These are phyloP conservation scores for Poicephalus gulielmi DNA, from an alignment of 2,113 vertebrate species.

Conservation along the genomic window DNA sequence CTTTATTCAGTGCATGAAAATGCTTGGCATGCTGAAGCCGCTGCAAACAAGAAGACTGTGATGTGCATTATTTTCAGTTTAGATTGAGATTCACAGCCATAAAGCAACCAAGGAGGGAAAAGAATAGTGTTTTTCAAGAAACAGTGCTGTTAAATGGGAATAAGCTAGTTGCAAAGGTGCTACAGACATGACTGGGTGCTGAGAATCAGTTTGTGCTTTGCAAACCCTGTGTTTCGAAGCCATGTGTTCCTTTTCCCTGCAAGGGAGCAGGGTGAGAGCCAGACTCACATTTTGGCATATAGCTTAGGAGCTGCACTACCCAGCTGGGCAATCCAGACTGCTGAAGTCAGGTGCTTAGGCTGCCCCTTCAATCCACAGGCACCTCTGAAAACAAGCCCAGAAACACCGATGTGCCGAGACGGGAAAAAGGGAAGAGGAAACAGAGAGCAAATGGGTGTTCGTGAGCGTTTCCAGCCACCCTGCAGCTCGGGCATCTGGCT, in stretches of 20 bases:
- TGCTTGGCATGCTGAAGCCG: background rate
- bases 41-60: background rate
- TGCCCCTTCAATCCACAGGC: slow-evolving; percentile 14
- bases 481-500: background rate
- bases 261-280: background rate
- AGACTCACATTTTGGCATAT: background rate
- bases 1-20: slow-evolving; percentile 36
- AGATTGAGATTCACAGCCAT: background rate
- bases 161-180: background rate
- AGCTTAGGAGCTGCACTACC: background rate
- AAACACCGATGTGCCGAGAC: background rate
- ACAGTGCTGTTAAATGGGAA: background rate
- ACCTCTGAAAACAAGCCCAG: slow-evolving; percentile 5
- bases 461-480: slow-evolving; percentile 5
- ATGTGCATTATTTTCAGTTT: slow-evolving; percentile 18
- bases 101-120: background rate
- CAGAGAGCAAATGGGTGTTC: background rate
- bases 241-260: background rate
- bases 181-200: background rate
- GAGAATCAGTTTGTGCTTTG: background rate
- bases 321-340: background rate
- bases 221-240: background rate
- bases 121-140: background rate
- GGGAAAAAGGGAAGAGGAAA: slow-evolving; percentile 17
- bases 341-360: slow-evolving; percentile 38